Conservation (phyloP, 2,888 invertebrate genomes). For the Pseudoips prasinana region DNA sequence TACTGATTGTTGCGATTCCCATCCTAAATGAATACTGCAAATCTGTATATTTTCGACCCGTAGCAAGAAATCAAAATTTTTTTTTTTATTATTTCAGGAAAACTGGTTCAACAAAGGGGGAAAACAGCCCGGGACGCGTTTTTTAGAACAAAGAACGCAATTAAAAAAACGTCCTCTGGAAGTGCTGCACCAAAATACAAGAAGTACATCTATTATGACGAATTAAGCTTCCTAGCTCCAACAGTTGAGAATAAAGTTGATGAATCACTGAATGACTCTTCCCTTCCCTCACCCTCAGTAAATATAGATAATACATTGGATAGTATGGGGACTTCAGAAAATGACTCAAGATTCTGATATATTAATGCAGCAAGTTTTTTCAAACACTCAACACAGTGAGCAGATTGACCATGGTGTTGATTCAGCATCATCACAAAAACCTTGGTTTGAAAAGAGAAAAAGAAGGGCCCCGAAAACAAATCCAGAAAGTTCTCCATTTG, state of each 20-base stretch:
- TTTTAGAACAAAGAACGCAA: constrained; percentile 20
- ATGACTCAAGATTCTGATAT: constrained; percentile 19
- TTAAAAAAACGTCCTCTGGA: constrained; percentile 24
- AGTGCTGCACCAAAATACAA: constrained; percentile 25
- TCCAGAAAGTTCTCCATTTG: constrained; percentile 11
- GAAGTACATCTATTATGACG: constrained; percentile 25
- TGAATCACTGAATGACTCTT: constrained; percentile 22
- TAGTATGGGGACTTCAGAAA: constrained; percentile 6
- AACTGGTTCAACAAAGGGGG: constrained; percentile 21
- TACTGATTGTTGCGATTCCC: constrained; percentile 36
- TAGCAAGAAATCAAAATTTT: constrained; percentile 8
- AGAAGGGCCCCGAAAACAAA: constrained; percentile 5
- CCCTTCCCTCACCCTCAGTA: constrained; percentile 11
- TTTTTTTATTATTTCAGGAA: constrained; percentile 10
- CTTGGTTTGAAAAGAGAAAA: constrained; percentile 13
- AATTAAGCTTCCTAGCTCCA: constrained; percentile 26
- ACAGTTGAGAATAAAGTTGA: constrained; percentile 21
- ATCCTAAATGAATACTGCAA: constrained; percentile 40
- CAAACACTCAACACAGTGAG: constrained; percentile 20
- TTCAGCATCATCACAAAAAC: constrained; percentile 15
- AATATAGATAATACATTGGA: constrained; percentile 12
- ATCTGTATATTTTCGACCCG: constrained; percentile 31
- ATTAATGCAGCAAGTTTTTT: constrained; percentile 12
- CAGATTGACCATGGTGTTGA: constrained; percentile 17
- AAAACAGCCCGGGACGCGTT: constrained; percentile 24